Conservation (phyloP, 2,797 vertebrate species). For the Eupleurogrammus muticus region DNA sequence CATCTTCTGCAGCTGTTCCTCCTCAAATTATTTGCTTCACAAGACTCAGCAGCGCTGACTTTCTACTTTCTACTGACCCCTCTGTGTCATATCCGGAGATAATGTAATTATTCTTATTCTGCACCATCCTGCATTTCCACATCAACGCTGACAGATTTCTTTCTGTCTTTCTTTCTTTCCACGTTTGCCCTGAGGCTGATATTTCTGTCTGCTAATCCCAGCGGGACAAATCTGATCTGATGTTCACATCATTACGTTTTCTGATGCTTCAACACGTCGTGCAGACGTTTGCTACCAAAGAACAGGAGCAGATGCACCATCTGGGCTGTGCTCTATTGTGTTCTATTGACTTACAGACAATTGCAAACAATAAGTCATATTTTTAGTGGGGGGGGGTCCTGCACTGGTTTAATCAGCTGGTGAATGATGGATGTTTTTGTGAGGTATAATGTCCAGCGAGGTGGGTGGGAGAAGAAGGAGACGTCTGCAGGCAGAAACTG, state of each 20-base stretch:
- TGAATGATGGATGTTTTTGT: slow-evolving; percentile 54
- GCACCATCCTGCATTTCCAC: slow-evolving; percentile 9
- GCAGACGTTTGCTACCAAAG: slow-evolving; percentile 46
- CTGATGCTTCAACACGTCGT: slow-evolving; percentile 67
- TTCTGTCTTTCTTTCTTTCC: slow-evolving; percentile 32
- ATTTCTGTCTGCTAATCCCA: slow-evolving; percentile 57
- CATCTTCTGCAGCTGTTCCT: slow-evolving; percentile 10
- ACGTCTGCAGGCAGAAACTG: slow-evolving; percentile 46
- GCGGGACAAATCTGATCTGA: slow-evolving; percentile 61
- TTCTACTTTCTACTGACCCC: not conserved
- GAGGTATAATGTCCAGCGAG: slow-evolving; percentile 41
- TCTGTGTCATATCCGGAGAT: not conserved
- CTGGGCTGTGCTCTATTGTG: slow-evolving; percentile 34
- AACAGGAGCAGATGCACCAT: slow-evolving; percentile 42
- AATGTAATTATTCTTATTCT: slow-evolving; percentile 16
- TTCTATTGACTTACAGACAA: slow-evolving; percentile 35
- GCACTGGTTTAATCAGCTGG: slow-evolving; percentile 4
- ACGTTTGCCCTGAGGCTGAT: slow-evolving; percentile 39
- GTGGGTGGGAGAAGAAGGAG: slow-evolving; percentile 19
- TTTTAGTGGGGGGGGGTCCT: slow-evolving; percentile 8
- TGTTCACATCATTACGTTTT: slow-evolving; percentile 66
- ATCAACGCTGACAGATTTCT: slow-evolving; percentile 50
- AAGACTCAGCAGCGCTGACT: not conserved
- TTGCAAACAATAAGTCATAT: slow-evolving; percentile 37
- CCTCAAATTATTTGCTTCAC: slow-evolving; percentile 6